phyloP scores from a whole-genome alignment of 1,140 invertebrate genomes.

The Hyphantria cunea region DNA sequence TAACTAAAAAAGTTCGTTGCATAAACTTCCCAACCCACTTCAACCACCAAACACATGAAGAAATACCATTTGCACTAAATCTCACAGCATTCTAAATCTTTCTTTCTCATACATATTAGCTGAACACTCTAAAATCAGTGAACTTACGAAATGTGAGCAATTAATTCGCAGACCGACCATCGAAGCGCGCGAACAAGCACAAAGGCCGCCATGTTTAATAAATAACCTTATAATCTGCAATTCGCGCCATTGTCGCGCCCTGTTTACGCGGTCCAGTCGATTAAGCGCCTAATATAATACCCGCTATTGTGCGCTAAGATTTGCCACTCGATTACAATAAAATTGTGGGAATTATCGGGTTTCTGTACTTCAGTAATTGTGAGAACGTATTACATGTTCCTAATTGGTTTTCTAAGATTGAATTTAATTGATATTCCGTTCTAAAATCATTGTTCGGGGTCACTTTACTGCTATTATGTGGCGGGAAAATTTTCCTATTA shows the following conservation, averaged over 20 bases:
- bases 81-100: constrained; percentile 6
- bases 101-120: constrained; percentile 59
- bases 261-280: constrained; percentile 57
- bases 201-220: constrained; percentile 64
- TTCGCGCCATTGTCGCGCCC: constrained; percentile 48
- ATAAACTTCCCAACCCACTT: neutral
- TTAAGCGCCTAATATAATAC: constrained; percentile 56
- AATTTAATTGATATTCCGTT: constrained; percentile 45
- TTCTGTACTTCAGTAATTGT: constrained; percentile 62
- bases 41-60: constrained; percentile 11
- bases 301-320: constrained; percentile 53
- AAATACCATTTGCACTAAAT: constrained; percentile 9
- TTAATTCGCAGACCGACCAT: constrained; percentile 33
- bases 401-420: constrained; percentile 49
- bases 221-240: constrained; percentile 65
- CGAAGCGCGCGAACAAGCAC: constrained; percentile 51
- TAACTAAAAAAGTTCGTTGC: constrained; percentile 1
- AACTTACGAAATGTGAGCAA: constrained; percentile 20
- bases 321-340: constrained; percentile 60
- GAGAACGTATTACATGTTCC: constrained; percentile 48
- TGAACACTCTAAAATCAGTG: constrained; percentile 27
- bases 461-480: constrained; percentile 10
- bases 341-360: constrained; percentile 73
- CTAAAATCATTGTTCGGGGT: constrained; percentile 17
- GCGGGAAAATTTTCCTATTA: constrained; percentile 19